Percentiles rank a stretch among this genome's conserved stretches.
Evolutionary conservation across 1,140 invertebrate genomes (phyloP).

Genomic region (Antheraea mylitta): DNA sequence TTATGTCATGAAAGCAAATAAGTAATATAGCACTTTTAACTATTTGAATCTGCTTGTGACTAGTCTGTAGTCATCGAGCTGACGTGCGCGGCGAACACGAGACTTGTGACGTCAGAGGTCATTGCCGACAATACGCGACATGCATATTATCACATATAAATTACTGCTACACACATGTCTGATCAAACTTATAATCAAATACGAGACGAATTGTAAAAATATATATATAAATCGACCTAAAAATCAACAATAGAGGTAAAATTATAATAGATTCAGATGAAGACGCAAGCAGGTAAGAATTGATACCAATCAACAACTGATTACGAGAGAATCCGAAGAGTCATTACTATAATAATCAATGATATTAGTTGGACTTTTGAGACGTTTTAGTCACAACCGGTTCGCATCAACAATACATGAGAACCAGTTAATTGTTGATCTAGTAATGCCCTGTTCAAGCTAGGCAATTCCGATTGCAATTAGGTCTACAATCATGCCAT

Average conservation of each 20-base stretch:
- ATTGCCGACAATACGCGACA: conserved; percentile 17
- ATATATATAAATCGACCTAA: not conserved
- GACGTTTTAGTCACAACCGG: not conserved
- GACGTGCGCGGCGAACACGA: not conserved
- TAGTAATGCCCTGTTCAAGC: conserved; percentile 34
- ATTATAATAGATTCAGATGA: not conserved
- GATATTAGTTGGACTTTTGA: not conserved
- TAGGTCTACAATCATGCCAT: not conserved
- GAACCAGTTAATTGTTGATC: conserved; percentile 16
- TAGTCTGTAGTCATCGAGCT: not conserved
- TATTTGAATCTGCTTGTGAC: not conserved
- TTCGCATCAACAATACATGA: not conserved
- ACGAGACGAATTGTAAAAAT: not conserved
- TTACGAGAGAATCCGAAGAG: not conserved
- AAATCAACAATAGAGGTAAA: not conserved
- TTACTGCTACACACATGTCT: conserved; percentile 24
- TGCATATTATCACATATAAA: conserved; percentile 33
- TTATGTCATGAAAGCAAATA: not conserved
- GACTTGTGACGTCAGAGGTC: conserved; percentile 19
- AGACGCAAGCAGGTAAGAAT: not conserved
- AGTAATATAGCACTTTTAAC: not conserved
- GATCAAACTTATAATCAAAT: not conserved
- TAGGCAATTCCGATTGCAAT: conserved; percentile 24
- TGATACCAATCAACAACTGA: not conserved
- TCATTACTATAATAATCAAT: not conserved